Conservation (phyloP, 1,140 invertebrate genomes). For the Drosophila erecta region DNA sequence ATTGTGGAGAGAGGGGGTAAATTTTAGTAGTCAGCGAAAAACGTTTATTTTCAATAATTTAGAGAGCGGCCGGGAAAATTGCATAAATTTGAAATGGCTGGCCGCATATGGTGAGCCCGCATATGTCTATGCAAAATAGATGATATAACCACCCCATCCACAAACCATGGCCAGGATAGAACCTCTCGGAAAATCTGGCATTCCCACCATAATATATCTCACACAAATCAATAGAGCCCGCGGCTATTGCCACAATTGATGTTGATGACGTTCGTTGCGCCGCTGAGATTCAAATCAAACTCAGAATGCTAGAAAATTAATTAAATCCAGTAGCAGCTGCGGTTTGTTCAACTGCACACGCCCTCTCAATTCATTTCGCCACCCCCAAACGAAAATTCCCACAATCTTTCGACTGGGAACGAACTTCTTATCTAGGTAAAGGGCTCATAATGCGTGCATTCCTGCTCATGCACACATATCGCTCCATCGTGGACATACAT, state of each 20-base stretch:
- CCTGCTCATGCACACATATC: constrained; percentile 49
- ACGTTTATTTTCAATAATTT: constrained; percentile 57
- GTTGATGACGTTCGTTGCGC: constrained; percentile 27
- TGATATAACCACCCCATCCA: not conserved
- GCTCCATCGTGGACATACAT: constrained; percentile 56
- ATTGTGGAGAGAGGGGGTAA: not conserved
- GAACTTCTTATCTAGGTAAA: constrained; percentile 23
- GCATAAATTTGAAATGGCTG: constrained; percentile 68
- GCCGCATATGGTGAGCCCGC: constrained; percentile 37
- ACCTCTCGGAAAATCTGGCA: constrained; percentile 10
- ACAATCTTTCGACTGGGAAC: constrained; percentile 30
- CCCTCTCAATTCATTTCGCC: constrained; percentile 13
- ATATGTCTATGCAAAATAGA: constrained; percentile 40
- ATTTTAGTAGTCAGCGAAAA: constrained; percentile 43
- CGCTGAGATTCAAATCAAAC: constrained; percentile 73
- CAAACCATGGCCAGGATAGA: not conserved
- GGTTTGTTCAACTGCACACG: constrained; percentile 44
- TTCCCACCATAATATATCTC: constrained; percentile 51
- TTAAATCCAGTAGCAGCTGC: constrained; percentile 63
- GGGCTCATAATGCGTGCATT: constrained; percentile 60
- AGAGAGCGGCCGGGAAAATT: constrained; percentile 47
- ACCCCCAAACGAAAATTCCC: constrained; percentile 11
- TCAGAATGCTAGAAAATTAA: constrained; percentile 75
- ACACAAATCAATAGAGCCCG: constrained; percentile 52
- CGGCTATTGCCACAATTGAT: constrained; percentile 44